Evolutionary conservation across 92 coral and sea anemone species (phyloP).

Genomic region (Palythoa heliodiscus): DNA sequence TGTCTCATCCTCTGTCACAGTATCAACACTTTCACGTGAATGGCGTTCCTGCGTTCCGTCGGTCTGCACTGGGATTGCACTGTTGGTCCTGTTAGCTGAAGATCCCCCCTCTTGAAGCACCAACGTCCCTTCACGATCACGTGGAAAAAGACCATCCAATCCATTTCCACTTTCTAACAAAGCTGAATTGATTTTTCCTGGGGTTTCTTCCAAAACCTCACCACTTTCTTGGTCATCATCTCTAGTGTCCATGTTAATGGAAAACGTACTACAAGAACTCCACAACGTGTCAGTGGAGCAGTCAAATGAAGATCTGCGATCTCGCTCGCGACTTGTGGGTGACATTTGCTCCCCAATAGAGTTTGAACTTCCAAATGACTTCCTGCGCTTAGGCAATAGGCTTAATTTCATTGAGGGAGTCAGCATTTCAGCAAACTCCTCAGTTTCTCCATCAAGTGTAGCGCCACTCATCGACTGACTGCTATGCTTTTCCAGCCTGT

Average conservation of each 20-base stretch:
- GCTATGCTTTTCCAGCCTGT: slow-evolving; percentile 53
- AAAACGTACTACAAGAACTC: slow-evolving; percentile 84
- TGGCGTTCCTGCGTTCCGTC: background rate
- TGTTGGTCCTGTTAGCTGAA: background rate
- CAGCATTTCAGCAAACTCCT: slow-evolving; percentile 43
- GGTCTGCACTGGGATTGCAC: background rate
- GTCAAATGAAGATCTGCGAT: slow-evolving; percentile 66
- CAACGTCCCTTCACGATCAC: slow-evolving; percentile 37
- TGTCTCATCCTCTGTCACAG: slow-evolving; percentile 80
- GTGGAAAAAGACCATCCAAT: slow-evolving; percentile 19
- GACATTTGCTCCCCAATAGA: slow-evolving; percentile 37
- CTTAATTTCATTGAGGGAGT: slow-evolving; percentile 1
- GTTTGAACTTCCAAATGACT: slow-evolving; percentile 17
- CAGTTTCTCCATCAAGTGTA: slow-evolving; percentile 50
- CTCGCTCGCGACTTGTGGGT: slow-evolving; percentile 50
- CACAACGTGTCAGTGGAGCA: slow-evolving; percentile 85
- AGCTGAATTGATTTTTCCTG: slow-evolving; percentile 9
- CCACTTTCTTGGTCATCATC: slow-evolving; percentile 57
- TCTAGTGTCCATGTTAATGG: slow-evolving; percentile 64
- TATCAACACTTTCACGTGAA: slow-evolving; percentile 80
- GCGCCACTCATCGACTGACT: slow-evolving; percentile 36
- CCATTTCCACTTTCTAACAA: slow-evolving; percentile 24
- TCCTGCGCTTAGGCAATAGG: background rate
- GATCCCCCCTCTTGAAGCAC: slow-evolving; percentile 14
- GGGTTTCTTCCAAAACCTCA: background rate